phyloP scores from a whole-genome alignment of 2,113 vertebrate genomes.

The Istiophorus platypterus region DNA sequence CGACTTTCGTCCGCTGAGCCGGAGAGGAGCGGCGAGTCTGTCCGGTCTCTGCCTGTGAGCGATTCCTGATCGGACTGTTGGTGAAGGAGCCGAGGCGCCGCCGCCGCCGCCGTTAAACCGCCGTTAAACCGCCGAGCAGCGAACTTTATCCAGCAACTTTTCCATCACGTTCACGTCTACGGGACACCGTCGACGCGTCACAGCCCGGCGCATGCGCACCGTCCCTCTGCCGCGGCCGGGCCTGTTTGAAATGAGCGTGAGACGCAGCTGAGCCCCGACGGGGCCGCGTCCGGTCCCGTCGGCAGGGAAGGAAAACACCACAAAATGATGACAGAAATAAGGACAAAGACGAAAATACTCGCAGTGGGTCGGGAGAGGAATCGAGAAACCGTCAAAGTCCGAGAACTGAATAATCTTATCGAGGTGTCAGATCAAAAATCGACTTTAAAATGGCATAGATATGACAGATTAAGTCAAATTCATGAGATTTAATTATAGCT shows the following conservation, averaged over 20 bases:
- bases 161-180: conserved; percentile 54
- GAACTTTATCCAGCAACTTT: conserved; percentile 28
- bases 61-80: rapidly evolving
- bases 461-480: neutral
- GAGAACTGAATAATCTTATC: no score
- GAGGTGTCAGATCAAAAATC: neutral
- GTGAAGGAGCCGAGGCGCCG: no score
- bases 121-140: neutral
- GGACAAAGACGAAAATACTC: neutral
- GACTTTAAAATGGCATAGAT: neutral
- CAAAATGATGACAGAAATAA: no score
- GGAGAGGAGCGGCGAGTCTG: neutral
- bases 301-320: no score
- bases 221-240: no score
- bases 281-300: no score
- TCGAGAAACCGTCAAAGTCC: no score
- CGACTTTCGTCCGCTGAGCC: neutral
- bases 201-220: conserved; percentile 58
- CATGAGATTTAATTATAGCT: no score
- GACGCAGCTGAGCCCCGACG: no score
- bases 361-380: no score
- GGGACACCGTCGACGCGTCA: conserved; percentile 76
- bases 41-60: neutral
- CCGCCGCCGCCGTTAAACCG: no score
- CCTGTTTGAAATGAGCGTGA: no score